A percentile compares a stretch with the other conserved stretches of the same genome.
Evolutionary conservation across 1,140 invertebrate species (phyloP).

Genomic region (Conus ventricosus): DNA sequence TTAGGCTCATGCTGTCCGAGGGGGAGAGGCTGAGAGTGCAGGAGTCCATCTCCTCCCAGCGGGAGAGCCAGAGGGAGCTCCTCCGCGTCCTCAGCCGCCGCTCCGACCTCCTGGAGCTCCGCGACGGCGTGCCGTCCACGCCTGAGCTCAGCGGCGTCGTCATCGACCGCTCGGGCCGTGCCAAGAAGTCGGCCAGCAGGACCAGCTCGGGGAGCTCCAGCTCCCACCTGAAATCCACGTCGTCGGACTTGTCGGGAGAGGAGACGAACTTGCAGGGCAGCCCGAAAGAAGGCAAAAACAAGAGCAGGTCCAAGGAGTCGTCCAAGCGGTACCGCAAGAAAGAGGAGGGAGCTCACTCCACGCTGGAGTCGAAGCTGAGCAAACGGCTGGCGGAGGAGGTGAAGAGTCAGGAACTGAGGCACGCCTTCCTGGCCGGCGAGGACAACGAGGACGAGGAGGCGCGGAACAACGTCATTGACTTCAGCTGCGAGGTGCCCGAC

Average conservation of each 20-base stretch:
- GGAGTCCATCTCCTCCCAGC: constrained; percentile 55
- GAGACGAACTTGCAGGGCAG: background rate
- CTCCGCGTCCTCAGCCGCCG: constrained; percentile 54
- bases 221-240: background rate
- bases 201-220: constrained; percentile 7
- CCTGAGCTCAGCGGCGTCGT: constrained; percentile 58
- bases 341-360: constrained; percentile 35
- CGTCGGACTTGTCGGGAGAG: constrained; percentile 16
- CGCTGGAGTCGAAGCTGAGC: constrained; percentile 65
- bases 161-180: constrained; percentile 59
- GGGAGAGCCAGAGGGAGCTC: constrained; percentile 59
- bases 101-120: constrained; percentile 51
- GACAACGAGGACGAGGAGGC: constrained; percentile 8
- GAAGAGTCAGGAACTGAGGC: constrained; percentile 61
- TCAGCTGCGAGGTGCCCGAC: background rate
- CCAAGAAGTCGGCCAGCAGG: constrained; percentile 49
- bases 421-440: constrained; percentile 17
- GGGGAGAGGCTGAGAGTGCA: constrained; percentile 57
- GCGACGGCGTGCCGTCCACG: constrained; percentile 51
- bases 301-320: background rate
- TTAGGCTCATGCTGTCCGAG: constrained; percentile 60
- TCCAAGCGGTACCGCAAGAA: constrained; percentile 46
- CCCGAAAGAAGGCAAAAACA: background rate
- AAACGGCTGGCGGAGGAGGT: constrained; percentile 65
- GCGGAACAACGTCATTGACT: constrained; percentile 22